Conservation (phyloP, 2,113 vertebrate species). For the Odobenus rosmarus region DNA sequence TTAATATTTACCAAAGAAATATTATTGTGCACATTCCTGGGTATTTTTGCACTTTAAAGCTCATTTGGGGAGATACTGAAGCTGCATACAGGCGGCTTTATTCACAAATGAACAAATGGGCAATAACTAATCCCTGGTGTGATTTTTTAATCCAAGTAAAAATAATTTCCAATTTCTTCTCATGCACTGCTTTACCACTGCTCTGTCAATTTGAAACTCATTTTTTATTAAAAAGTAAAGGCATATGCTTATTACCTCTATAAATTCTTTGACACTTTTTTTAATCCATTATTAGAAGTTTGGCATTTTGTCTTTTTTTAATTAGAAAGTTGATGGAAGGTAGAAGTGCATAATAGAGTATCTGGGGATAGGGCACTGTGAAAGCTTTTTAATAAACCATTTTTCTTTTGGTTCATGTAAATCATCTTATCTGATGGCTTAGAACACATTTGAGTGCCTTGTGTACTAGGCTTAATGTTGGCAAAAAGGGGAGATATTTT, state of each 20-base stretch:
- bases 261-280: constrained; percentile 31
- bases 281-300: neutral
- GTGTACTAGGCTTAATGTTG: neutral
- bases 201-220: neutral
- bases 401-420: neutral
- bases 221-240: constrained; percentile 24
- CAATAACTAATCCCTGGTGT: neutral
- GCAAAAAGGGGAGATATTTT: neutral
- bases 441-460: constrained; percentile 9
- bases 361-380: neutral
- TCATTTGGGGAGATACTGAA: neutral
- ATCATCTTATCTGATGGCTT: neutral
- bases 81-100: neutral
- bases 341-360: neutral
- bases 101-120: neutral
- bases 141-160: neutral
- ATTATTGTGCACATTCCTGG: neutral
- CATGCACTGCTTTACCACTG: neutral
- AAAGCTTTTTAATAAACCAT: neutral
- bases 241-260: neutral
- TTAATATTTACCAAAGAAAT: constrained; percentile 17
- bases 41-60: neutral
- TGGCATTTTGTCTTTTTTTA: neutral
- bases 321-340: constrained; percentile 2
- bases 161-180: neutral